Base-by-base conservation (phyloP, 2,888 invertebrate species). In the Pseudococcus longispinus region DNA sequence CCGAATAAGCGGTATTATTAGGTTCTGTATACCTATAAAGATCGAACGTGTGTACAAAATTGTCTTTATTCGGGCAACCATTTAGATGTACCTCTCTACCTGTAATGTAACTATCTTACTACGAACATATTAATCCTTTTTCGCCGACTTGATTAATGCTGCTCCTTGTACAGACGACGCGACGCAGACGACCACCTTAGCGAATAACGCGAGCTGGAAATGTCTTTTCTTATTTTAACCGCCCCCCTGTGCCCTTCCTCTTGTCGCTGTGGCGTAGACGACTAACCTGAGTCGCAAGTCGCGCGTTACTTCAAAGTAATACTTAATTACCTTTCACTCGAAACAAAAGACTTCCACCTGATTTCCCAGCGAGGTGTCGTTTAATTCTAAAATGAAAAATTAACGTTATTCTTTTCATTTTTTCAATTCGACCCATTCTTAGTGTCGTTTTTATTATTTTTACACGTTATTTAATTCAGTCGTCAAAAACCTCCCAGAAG, bases 271-370 rank as follows among this genome's bases (percentile, higher is more conserved):
- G 23, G 5, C 44, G 44, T 46, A 46, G 44, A 46, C 60, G 8
- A 65, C 65, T 6, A 29, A 70, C 13, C 29, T 65, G 3, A 60
- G 60, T 60, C 23, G 23, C 60, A 23, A 60, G 60, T 60, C 32
- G 74, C 74, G 74, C 32, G 6, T 74, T 42, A 80, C 42, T 29
- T 80, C 77, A 80, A 80, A 80, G 77, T 80, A 80, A 37, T 37
- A 37, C 77, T 80, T 80, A 80, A 80, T 80, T 80, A 80, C 29
- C 29, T 70, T 70, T 70, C 70, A 29, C 70, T 70, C 70, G 70
- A 70, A 70, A 70, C 70, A 70, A 70, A 70, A 70, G 70, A 70
- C 70, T 70, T 70, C 70, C 60, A 60, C 60, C 29, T 70, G 70
- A 29, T 70, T 70, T 70, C 70, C 70, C 70, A 70, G 26, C 70